phyloP scores from a whole-genome alignment of 2,113 vertebrate genomes.

The Nibea albiflora region DNA sequence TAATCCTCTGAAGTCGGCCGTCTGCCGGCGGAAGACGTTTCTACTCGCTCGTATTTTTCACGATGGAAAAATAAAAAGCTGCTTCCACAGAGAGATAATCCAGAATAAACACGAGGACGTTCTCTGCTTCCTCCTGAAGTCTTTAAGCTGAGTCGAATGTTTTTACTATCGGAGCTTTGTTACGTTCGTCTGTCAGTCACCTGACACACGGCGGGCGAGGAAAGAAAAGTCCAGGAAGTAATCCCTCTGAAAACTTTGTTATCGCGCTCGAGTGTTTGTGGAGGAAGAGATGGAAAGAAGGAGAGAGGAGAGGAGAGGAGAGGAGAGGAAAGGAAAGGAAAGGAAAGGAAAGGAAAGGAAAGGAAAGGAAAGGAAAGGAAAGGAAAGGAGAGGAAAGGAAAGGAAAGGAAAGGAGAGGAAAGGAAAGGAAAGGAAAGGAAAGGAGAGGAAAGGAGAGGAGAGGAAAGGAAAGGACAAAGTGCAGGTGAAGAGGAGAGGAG shows the following conservation, averaged over 20 bases:
- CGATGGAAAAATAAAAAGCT: neutral
- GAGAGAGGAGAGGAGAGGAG: neutral
- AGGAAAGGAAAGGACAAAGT: too few relatives aligned
- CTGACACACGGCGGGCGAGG: conserved; percentile 34
- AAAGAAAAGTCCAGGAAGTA: conserved; percentile 52
- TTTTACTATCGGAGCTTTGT: conserved; percentile 29
- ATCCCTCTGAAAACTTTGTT: conserved; percentile 56
- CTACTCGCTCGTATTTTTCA: neutral
- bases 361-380: neutral
- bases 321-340: neutral
- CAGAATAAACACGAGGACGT: conserved; percentile 52
- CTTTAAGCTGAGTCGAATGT: conserved; percentile 35
- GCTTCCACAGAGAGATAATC: conserved; percentile 50
- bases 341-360: neutral
- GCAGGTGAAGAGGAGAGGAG: too few relatives aligned
- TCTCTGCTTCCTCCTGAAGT: conserved; percentile 52
- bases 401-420: too few relatives aligned
- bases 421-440: neutral
- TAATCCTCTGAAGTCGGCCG: conserved; percentile 57
- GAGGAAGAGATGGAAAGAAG: conserved; percentile 42
- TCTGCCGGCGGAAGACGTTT: conserved; percentile 24
- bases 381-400: too few relatives aligned
- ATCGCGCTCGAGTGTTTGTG: conserved; percentile 36
- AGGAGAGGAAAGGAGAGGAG: neutral
- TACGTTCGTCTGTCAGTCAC: conserved; percentile 52